phyloP scores from a whole-genome alignment of 2,113 vertebrate species.

The Cervus canadensis region DNA sequence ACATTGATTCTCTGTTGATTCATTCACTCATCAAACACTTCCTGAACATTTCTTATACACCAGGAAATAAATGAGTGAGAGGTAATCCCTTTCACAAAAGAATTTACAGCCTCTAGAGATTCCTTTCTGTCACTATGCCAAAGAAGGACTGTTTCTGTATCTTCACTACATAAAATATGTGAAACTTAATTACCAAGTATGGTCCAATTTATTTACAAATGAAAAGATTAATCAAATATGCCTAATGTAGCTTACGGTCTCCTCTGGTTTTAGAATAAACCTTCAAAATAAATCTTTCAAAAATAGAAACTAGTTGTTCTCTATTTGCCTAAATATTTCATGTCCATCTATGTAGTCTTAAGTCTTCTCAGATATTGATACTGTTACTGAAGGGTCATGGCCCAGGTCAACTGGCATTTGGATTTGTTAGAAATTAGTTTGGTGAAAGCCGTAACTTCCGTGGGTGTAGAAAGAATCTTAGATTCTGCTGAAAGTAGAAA shows the following conservation, averaged over 20 bases:
- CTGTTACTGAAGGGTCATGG: neutral
- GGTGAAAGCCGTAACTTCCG: neutral
- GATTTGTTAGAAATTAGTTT: neutral
- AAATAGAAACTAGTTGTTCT: neutral
- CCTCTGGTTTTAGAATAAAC: neutral
- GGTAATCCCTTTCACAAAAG: neutral
- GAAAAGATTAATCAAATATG: neutral
- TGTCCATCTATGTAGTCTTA: neutral
- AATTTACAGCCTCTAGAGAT: neutral
- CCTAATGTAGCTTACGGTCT: neutral
- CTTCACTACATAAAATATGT: neutral
- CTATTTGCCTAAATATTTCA: neutral
- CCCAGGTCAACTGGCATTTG: neutral
- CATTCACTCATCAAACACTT: neutral
- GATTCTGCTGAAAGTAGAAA: neutral
- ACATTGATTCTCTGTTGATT: neutral
- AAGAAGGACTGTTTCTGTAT: neutral
- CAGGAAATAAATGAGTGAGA: neutral
- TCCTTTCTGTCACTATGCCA: neutral
- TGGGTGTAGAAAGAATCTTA: neutral
- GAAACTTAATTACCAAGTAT: neutral
- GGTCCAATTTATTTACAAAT: neutral
- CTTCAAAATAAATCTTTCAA: constrained; percentile 10
- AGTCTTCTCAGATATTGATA: neutral
- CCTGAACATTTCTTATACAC: neutral